Percentiles rank a stretch among this genome's conserved stretches.
phyloP scores from a whole-genome alignment of 1,140 invertebrate species.

The Trigoniulus corallinus region DNA sequence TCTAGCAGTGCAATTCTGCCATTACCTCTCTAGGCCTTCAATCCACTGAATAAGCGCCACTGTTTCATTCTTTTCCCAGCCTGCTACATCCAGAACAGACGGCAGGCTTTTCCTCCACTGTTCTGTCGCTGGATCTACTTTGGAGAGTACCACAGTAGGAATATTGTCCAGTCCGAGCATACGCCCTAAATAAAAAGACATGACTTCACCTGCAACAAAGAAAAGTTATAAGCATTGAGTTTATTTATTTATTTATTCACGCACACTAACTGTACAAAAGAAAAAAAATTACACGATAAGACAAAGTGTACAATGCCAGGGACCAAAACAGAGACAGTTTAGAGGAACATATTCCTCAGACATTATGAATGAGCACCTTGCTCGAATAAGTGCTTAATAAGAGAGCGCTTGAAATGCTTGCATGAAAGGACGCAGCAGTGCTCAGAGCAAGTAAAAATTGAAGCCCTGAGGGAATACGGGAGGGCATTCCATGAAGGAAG shows the following conservation, averaged over 20 bases:
- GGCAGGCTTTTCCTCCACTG: conserved; percentile 16
- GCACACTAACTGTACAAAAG: not conserved
- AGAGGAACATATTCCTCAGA: no score
- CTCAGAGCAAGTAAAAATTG: no score
- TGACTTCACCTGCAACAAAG: conserved; percentile 21
- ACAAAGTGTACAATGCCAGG: no score
- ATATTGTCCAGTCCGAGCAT: conserved; percentile 23
- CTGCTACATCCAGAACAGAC: conserved; percentile 10
- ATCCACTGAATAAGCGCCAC: conserved; percentile 27
- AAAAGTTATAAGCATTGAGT: not conserved
- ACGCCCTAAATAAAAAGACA: conserved; percentile 25
- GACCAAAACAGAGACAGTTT: no score
- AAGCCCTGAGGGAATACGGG: no score
- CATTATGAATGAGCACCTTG: no score
- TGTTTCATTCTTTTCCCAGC: conserved; percentile 19
- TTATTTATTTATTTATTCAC: no score
- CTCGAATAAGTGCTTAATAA: no score
- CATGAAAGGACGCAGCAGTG: no score
- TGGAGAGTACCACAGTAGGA: conserved; percentile 21
- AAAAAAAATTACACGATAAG: no score
- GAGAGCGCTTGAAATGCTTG: no score
- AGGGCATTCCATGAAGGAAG: no score
- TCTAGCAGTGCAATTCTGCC: not conserved
- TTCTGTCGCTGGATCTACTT: conserved; percentile 11
- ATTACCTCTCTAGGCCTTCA: conserved; percentile 18